Evolutionary conservation across 2,888 invertebrate species (phyloP).

Genomic region (Myathropa florea): DNA sequence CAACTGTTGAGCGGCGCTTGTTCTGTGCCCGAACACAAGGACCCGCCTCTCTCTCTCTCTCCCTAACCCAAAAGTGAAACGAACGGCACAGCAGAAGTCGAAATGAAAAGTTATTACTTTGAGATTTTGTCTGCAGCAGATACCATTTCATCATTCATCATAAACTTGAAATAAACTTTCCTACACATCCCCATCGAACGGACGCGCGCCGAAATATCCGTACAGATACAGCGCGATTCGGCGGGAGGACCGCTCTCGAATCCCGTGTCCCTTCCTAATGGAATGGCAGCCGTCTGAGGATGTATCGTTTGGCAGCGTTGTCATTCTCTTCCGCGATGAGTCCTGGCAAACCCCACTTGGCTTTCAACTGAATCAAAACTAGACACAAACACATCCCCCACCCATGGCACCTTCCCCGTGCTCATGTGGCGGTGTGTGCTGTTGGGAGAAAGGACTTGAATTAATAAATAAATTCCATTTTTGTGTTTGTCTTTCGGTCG

Average conservation of each 20-base stretch:
- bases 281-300: conserved; percentile 51
- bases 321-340: conserved; percentile 4
- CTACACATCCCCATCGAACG: neutral
- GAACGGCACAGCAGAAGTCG: conserved; percentile 9
- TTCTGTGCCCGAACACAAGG: neutral
- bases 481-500: conserved; percentile 58
- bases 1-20: conserved; percentile 55
- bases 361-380: neutral
- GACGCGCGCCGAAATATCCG: neutral
- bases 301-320: conserved; percentile 45
- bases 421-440: conserved; percentile 12
- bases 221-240: neutral
- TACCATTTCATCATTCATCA: conserved; percentile 61
- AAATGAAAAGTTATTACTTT: conserved; percentile 70
- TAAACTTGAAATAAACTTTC: conserved; percentile 69
- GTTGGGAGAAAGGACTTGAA: conserved; percentile 37
- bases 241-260: neutral
- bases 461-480: conserved; percentile 69
- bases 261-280: conserved; percentile 30
- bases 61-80: conserved; percentile 3
- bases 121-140: conserved; percentile 50
- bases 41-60: neutral
- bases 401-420: conserved; percentile 13
- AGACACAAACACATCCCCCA: neutral
- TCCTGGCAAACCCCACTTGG: neutral